Base-by-base conservation (phyloP, 1,140 invertebrate species). In the Steinernema khuongi region DNA sequence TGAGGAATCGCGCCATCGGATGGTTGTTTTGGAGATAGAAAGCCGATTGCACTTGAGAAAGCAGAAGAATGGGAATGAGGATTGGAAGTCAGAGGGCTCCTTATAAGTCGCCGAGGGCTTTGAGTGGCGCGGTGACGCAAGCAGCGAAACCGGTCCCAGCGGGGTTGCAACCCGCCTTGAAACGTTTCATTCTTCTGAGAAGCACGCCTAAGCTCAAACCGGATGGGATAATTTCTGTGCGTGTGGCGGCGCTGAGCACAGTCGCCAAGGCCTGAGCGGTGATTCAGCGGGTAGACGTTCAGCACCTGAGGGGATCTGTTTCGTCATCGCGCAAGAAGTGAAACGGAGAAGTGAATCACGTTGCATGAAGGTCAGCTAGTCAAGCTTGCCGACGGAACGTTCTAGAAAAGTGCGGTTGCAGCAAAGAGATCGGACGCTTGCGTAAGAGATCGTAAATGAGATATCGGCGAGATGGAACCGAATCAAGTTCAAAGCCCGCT, bases 101-200 rank as follows among this genome's bases (percentile, higher is more conserved):
- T 60, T 60, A 60, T 60, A 60, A 60, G 50, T 14, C 7, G 50
- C 50, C 50, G 36, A 41, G n/a, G 36, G 7, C 19, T 60, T 22
- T 11, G 7, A 17, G 36, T n/a, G 50, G 4, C 19, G 14, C 26
- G 22, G 19, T 60, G 50, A 60, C 50, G 50, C 50, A 60, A 60
- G 7, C 4, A 7, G 22, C 7, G 22, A 7, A 60, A 60, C 50
- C 50, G 50, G 50, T 60, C 50, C 50, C 50, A n/a, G 7, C 22
- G 50, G 50, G 50, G 50, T 60, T 60, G 50, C 50, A 60, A 60
- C 50, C 50, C 50, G 50, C 50, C 50, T 60, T 60, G 50, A 60
- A 60, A 60, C 50, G 26, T 60, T 22, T 11, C 50, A 7, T 26
- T 4, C 7, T 14, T 22, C 7, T 60, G 22, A 22, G 36, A 41